Evolutionary conservation across 2,797 vertebrate genomes (phyloP), one percentile per base, ranked within the genome.

Genomic region (Picus viridis): DNA sequence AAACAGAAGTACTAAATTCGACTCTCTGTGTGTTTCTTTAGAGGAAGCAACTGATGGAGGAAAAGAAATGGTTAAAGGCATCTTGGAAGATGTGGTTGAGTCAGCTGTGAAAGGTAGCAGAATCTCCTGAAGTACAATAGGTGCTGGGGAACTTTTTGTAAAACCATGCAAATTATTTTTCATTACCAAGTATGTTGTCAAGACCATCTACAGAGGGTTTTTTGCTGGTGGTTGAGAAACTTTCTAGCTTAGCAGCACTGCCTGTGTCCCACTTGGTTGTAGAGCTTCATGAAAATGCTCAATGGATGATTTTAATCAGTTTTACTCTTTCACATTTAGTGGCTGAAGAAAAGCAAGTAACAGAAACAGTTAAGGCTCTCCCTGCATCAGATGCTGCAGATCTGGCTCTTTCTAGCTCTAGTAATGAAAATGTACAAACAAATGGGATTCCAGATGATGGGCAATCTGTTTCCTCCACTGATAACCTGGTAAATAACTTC

Each of bases 361-460:
- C 79, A 29, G 97, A 96, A 81, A 64, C 90, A 2, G 83, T 61
- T 64, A 92, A 71, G 75, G 68, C 65, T 83, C 53, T 81, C 7
- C 92, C 97, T 30, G 95, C 95, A 7, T 62, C 97, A n/a, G 98
- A 98, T 87, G 86, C 95, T 92, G 93, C 93, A 7, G 98, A 98
- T 75, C 95, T 59, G 62, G 59, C 94, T 27, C 96, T 97, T 41
- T 86, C 98, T 85, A 94, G 92, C 82, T 97, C 96, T 94, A 88
- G 94, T 61, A 95, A 90, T 27, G 99, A 98, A 86, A 97, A 94
- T 26, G 95, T 97, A 82, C 99, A 99, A 97, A 98, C 99, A 94
- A 99, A 99, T 0, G 99, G 99, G 69, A 98, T 99, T 96, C 96
- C 98, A 12, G 99, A 99, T 68, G 99, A 99, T 45, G 98, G 98